Evolutionary conservation across 2,113 vertebrate genomes (phyloP).

Genomic region (Salvelinus namaycush): DNA sequence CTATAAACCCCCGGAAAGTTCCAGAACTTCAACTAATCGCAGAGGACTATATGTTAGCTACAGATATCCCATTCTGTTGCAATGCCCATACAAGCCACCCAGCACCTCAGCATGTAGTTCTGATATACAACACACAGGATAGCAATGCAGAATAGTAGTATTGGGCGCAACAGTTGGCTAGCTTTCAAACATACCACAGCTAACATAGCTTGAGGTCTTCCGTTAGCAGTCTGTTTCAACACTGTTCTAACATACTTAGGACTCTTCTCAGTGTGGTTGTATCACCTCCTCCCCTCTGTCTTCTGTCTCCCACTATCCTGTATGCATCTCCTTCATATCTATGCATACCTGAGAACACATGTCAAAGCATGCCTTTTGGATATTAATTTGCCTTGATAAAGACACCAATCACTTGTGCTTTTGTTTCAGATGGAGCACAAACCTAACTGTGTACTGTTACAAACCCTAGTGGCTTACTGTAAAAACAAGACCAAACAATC

Average conservation of each 20-base stretch:
- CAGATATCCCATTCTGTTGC: conserved; percentile 27
- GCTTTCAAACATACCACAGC: no score
- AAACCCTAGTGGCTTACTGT: conserved; percentile 26
- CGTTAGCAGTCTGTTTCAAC: background rate
- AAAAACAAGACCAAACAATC: conserved; percentile 29
- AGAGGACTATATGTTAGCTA: background rate
- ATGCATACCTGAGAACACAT: conserved; percentile 54
- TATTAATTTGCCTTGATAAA: conserved; percentile 53
- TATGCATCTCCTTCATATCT: conserved; percentile 47
- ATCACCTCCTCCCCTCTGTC: background rate
- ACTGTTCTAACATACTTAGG: conserved; percentile 9
- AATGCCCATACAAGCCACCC: conserved; percentile 14
- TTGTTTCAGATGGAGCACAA: conserved; percentile 89
- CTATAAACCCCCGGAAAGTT: conserved; percentile 27
- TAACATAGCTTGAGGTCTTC: conserved; percentile 13
- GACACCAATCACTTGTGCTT: conserved; percentile 79
- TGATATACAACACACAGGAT: conserved; percentile 12
- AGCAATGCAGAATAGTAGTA: no score
- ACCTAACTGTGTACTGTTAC: conserved; percentile 35
- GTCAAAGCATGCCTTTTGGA: conserved; percentile 39
- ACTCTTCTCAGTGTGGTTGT: conserved; percentile 15
- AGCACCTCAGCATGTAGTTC: background rate
- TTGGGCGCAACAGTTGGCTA: no score
- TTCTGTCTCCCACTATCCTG: conserved; percentile 25
- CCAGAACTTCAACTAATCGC: conserved; percentile 63